These are phyloP conservation scores for Hydriomena furcata DNA, from an alignment of 2,888 invertebrate genomes.

Conservation along the genomic window DNA sequence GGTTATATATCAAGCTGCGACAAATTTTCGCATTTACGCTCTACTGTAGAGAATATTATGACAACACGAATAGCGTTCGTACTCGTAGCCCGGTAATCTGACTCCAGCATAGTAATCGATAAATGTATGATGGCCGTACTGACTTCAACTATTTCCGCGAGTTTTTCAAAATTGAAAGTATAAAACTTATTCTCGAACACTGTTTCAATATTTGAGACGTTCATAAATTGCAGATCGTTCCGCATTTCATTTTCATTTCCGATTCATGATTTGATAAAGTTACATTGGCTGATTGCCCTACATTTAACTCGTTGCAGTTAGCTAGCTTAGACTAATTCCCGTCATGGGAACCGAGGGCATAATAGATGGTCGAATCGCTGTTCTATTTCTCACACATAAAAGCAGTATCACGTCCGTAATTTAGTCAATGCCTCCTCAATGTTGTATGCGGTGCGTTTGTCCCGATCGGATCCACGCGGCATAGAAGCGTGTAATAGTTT, in stretches of 20 bases:
- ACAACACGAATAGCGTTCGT: too few species aligned
- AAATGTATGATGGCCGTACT: not conserved
- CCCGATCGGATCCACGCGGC: slow-evolving; percentile 5
- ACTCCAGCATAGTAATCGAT: too few species aligned
- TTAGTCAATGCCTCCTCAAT: slow-evolving; percentile 18
- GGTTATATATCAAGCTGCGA: too few species aligned
- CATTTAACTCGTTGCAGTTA: too few species aligned
- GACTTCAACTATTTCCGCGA: slow-evolving; percentile 2
- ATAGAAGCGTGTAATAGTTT: slow-evolving; percentile 23
- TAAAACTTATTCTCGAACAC: slow-evolving; percentile 1
- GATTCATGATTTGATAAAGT: too few species aligned
- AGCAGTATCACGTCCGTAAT: slow-evolving; percentile 8
- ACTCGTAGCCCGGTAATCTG: too few species aligned
- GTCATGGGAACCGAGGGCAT: too few species aligned
- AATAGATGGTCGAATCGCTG: not conserved
- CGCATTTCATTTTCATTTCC: too few species aligned
- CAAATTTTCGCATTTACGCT: not conserved
- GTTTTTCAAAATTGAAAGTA: slow-evolving; percentile 3
- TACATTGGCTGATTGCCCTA: too few species aligned
- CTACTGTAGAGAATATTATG: too few species aligned
- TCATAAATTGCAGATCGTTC: not conserved
- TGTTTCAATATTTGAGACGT: slow-evolving; percentile 11
- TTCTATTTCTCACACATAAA: not conserved
- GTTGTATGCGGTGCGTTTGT: slow-evolving; percentile 10
- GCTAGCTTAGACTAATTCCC: too few species aligned